Conservation (phyloP, 2,888 invertebrate genomes). For the Stenchaetothrips biformis region DNA sequence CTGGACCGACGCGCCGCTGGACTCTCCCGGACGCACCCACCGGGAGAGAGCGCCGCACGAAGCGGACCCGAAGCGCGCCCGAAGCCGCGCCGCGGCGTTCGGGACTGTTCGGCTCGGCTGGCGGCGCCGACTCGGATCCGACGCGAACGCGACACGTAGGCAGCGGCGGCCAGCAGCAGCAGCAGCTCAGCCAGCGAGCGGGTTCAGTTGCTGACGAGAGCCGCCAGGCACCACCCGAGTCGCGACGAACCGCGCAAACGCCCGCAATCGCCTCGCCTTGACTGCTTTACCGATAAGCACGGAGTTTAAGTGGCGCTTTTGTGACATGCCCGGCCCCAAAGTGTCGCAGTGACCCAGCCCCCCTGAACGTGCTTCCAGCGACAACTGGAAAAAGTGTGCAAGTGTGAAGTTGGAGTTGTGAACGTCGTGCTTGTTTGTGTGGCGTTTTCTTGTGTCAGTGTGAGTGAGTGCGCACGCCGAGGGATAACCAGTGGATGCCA, state of each 20-base stretch:
- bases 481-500: background rate
- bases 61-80: background rate
- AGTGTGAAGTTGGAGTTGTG: no score
- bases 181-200: background rate
- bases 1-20: background rate
- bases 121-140: background rate
- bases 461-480: background rate
- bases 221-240: background rate
- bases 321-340: no score
- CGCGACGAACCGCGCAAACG: background rate
- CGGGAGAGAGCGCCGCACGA: background rate
- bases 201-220: conserved; percentile 20
- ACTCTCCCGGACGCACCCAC: background rate
- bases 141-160: conserved; percentile 1
- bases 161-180: background rate
- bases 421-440: no score
- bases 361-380: no score
- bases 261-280: no score
- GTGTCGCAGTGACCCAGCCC: no score
- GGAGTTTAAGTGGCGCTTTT: no score
- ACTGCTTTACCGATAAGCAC: no score
- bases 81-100: background rate
- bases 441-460: background rate
- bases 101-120: background rate
- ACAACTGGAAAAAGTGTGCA: no score